Percentiles rank a stretch among this genome's conserved stretches.
Evolutionary conservation across 1,140 invertebrate species (phyloP).

Genomic region (Meloidogyne floridensis): DNA sequence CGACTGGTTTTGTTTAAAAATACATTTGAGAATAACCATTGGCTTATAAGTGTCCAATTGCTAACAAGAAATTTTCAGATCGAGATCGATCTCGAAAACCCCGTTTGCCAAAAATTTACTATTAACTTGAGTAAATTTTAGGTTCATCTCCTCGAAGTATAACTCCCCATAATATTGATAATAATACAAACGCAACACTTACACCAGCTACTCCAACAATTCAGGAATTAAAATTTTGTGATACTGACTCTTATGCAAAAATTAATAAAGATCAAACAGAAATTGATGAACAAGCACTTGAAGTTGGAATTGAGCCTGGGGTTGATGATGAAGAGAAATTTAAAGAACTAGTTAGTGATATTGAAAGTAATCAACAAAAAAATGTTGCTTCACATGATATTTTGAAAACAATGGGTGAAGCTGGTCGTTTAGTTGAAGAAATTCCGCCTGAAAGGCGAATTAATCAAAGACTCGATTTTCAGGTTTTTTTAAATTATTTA

Average conservation of each 20-base stretch:
- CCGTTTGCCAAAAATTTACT: no score
- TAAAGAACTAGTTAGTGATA: background rate
- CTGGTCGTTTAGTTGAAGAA: slow-evolving; percentile 16
- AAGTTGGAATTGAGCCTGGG: background rate
- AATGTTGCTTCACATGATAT: background rate
- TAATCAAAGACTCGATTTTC: slow-evolving; percentile 21
- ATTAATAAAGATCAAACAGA: background rate
- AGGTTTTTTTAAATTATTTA: background rate
- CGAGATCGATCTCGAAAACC: no score
- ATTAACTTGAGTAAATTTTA: background rate
- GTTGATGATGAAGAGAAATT: background rate
- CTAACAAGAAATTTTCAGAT: no score
- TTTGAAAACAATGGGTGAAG: slow-evolving; percentile 11
- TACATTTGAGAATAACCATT: background rate
- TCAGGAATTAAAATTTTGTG: background rate
- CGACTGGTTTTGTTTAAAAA: background rate
- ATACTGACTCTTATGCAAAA: background rate
- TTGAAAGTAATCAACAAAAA: background rate
- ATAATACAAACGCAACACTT: background rate
- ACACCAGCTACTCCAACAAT: background rate
- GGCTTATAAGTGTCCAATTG: no score
- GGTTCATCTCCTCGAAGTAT: slow-evolving; percentile 3
- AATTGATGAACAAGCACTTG: background rate
- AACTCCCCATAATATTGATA: slow-evolving; percentile 4
- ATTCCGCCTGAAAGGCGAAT: slow-evolving; percentile 21